Evolutionary conservation across 2,888 invertebrate genomes (phyloP), one percentile per base, ranked within the genome.

Genomic region (Napeogenes sylphis): DNA sequence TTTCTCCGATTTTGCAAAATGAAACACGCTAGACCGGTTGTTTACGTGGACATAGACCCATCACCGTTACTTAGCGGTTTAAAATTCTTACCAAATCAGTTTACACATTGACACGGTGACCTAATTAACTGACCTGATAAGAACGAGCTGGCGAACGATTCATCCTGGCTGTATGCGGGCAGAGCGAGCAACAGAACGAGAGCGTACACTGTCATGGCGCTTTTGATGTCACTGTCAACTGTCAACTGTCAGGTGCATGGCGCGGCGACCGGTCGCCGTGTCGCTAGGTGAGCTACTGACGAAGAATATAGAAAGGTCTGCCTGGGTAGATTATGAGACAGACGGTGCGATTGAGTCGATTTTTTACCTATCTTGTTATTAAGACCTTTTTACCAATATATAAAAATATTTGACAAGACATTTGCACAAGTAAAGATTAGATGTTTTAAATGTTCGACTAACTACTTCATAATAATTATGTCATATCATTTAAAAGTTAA

Each of bases 131-230:
- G 51, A 96, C 96, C 96, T 85, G 96, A 95, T 62, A 96, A 90
- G 83, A 96, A 95, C 77, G 95, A 95, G 76, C 95, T 94, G 67
- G 96, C 95, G 78, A 96, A 91, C 58, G 95, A 95, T 73, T 96
- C 96, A 80, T 95, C 95, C 87, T 94, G 92, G 68, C 85, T 81
- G 66, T 73, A 70, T 69, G 78, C 67, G 33, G 73, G 75, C 55
- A 80, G 74, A 56, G 76, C 74, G 61, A 84, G 71, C 35, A 83
- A 68, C 58, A 82, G 56, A 64, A 80, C 67, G 45, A 83, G 67
- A 54, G 81, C 62, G 66, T 77, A 68, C 80, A 78, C 82, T 77
- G 77, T 79, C 85, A 86, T 85, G 80, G 74, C 76, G 77, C 76
- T 72, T n/a, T 73, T 73, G 66, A 69, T 64, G 66, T 61, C 65